Conservation (phyloP, 2,888 invertebrate genomes). For the Drosophila trichaetosa region DNA sequence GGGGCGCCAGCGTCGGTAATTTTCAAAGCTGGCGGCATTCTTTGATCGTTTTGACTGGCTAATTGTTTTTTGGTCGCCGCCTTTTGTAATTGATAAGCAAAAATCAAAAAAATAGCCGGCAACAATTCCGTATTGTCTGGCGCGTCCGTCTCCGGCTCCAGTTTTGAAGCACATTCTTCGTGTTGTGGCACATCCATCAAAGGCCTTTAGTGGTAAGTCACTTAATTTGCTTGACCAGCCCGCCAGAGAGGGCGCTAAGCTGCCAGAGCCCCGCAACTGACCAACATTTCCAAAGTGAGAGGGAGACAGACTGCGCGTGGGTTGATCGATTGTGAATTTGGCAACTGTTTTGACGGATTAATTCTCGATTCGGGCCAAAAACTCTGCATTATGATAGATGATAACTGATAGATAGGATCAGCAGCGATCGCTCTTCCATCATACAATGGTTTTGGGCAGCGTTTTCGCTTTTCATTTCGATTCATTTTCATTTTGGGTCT, state of each 20-base stretch:
- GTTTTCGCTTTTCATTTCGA: constrained; percentile 30
- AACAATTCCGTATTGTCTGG: constrained; percentile 53
- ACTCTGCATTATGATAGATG: constrained; percentile 76
- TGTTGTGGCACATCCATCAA: constrained; percentile 71
- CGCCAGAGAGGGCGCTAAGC: constrained; percentile 18
- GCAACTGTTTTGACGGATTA: constrained; percentile 80
- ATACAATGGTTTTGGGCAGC: constrained; percentile 15
- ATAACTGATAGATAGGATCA: constrained; percentile 75
- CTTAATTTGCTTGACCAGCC: constrained; percentile 67
- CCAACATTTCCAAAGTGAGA: constrained; percentile 26
- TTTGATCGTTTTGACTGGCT: constrained; percentile 71
- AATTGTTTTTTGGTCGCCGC: constrained; percentile 68
- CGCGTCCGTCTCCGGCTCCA: constrained; percentile 16
- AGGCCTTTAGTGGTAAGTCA: constrained; percentile 66
- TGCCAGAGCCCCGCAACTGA: constrained; percentile 32
- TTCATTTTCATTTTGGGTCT: constrained; percentile 38
- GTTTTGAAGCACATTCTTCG: not conserved
- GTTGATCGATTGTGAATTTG: constrained; percentile 80
- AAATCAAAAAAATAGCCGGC: not conserved
- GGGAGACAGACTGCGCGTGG: not conserved
- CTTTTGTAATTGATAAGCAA: constrained; percentile 75
- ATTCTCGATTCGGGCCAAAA: constrained; percentile 80
- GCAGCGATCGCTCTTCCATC: constrained; percentile 65
- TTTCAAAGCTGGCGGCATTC: constrained; percentile 57
- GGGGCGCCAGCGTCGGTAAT: constrained; percentile 70